These are phyloP conservation scores for Dermatemys mawii DNA, from an alignment of 2,113 vertebrate species.

Conservation along the genomic window DNA sequence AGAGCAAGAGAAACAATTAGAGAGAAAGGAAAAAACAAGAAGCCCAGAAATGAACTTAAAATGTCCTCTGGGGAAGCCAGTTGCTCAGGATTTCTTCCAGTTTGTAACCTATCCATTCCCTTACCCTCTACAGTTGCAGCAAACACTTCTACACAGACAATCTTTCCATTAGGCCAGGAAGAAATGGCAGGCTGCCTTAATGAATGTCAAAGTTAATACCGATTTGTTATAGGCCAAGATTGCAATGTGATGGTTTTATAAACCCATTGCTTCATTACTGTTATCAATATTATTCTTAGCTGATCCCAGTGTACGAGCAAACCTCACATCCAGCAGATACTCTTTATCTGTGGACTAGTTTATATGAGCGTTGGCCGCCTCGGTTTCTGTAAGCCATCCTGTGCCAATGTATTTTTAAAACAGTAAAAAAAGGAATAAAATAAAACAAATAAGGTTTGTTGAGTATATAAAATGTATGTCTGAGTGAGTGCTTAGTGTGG, in stretches of 20 bases:
- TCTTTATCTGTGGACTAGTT: conserved; percentile 11
- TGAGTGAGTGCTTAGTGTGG: conserved; percentile 29
- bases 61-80: conserved; percentile 38
- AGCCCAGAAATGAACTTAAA: conserved; percentile 44
- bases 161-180: conserved; percentile 58
- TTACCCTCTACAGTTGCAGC: conserved; percentile 21
- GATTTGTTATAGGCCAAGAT: conserved; percentile 44
- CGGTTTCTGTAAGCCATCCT: conserved; percentile 40
- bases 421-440: conserved; percentile 50
- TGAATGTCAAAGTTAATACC: conserved; percentile 67
- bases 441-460: conserved; percentile 49
- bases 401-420: conserved; percentile 24
- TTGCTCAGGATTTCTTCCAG: conserved; percentile 7
- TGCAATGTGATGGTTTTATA: conserved; percentile 62
- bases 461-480: conserved; percentile 33
- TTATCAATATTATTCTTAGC: conserved; percentile 52
- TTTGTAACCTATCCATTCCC: conserved; percentile 11
- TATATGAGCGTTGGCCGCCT: conserved; percentile 43
- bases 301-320: conserved; percentile 27
- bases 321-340: neutral
- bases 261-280: conserved; percentile 53
- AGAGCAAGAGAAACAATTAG: neutral
- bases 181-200: conserved; percentile 69
- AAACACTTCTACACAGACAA: conserved; percentile 48
- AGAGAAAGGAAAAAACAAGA: neutral